Evolutionary conservation across 2,113 vertebrate species (phyloP), one percentile per base, ranked within the genome.

Genomic region (Festucalex cinctus): DNA sequence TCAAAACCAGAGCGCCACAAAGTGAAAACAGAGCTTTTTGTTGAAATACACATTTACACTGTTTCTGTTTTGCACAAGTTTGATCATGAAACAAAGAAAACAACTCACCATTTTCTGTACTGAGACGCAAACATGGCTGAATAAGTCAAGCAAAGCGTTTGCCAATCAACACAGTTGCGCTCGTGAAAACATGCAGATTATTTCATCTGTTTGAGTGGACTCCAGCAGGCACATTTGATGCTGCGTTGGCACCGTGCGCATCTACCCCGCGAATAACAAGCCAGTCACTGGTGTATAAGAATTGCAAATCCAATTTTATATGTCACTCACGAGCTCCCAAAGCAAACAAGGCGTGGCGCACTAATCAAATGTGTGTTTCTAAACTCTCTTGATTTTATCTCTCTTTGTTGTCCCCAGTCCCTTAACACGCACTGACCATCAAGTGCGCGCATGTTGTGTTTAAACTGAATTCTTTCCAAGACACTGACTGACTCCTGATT

Each of bases 171-270:
- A 65, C 77, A 70, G 79, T 78, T 71, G 84, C 54, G 80, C 79
- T 76, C 76, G 85, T 83, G 80, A 83, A 88, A 86, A 87, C 85
- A 86, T 87, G 88, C 84, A 85, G 85, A 82, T 86, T 80, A 81
- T 77, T 84, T 85, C 69, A 68, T 79, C 62, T 82, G 78, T 85
- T 76, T 85, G 82, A 86, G 79, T 84, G 82, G 88, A 87, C 86
- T 88, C 86, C 85, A 82, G 79, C 83, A 81, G 85, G 78, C 74
- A 59, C 67, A 65, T 82, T 61, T 79, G 84, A 88, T 79, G 83
- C 78, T 71, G 66, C 35, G 71, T 67, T 83, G 86, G 77, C 82
- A 80, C 68, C 17, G 63, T 39, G 72, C 65, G 54, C 73, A 46
- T 78, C 75, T 74, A 81, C 85, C 74, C 76, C 76, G 75, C 63